A percentile compares a stretch with the other conserved stretches of the same genome.
These are phyloP conservation scores for Glossophaga mutica DNA, from an alignment of 2,797 vertebrate species.

Conservation along the genomic window DNA sequence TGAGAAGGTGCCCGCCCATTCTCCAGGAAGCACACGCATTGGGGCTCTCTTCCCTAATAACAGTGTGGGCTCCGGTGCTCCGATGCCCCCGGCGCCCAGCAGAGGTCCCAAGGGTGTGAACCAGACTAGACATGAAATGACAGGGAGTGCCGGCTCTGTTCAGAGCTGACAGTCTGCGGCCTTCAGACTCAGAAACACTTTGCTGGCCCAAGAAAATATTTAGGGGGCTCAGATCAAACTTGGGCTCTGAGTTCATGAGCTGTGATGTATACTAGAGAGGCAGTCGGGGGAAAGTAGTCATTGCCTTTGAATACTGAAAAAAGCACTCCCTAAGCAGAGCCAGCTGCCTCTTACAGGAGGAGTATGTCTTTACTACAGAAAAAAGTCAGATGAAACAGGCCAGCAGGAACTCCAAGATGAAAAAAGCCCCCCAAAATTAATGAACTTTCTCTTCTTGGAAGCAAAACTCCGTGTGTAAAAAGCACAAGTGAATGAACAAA, in stretches of 20 bases:
- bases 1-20: background rate
- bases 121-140: background rate
- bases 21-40: background rate
- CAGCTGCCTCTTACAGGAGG: background rate
- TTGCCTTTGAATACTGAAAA: background rate
- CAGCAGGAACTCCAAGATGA: background rate
- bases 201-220: background rate
- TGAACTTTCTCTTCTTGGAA: background rate
- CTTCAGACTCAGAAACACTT: background rate
- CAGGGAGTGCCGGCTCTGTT: too few relatives aligned
- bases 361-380: background rate
- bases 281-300: background rate
- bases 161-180: background rate
- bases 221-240: background rate
- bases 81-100: background rate
- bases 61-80: background rate
- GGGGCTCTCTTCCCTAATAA: background rate
- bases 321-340: background rate
- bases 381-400: background rate
- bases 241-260: background rate
- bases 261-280: background rate
- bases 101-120: background rate
- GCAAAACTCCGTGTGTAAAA: background rate
- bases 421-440: background rate
- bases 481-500: background rate